Base-by-base conservation (phyloP, 2,113 vertebrate species). In the Gymnocephalus cernua region DNA sequence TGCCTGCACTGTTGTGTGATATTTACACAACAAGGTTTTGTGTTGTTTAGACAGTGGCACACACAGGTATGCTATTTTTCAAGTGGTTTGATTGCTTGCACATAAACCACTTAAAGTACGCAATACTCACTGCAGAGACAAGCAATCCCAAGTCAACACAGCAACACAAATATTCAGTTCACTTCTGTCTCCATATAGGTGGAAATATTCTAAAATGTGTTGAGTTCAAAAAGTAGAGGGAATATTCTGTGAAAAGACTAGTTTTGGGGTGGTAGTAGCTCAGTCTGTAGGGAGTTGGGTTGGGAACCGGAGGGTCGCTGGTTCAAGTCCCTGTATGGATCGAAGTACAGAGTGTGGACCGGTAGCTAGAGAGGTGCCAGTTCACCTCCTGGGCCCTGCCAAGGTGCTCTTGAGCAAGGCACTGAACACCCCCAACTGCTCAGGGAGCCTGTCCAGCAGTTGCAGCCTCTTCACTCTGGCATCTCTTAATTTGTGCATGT, bases 141-240 rank as follows among this genome's bases (percentile, higher is more conserved):
- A 16, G 14, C n/a, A 44, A 6, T 23, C 14, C 65, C 74, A 61
- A 58, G n/a, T n/a, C n/a, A n/a, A n/a, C n/a, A n/a, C n/a, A n/a
- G n/a, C n/a, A n/a, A 48, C 15, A 64, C 76, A 56, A 63, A 51
- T 54, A 71, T 71, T 72, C 45, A 51, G 58, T 70, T 74, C 15
- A 50, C 4, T 27, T 27, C 16, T 27, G 7, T 63, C 21, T 3
- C 1, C 53, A 12, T 44, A 18, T 25, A 14, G 18, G n/a, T 65
- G 57, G 41, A 64, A 62, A 79, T 18, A 12, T 6, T 68, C 38
- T 45, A 3, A 75, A 53, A 7, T 19, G 23, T 35, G 21, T 54
- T 53, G 10, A 29, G 2, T 11, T 50, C 27, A 73, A 32, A 54
- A 14, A 67, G 35, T 6, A 10, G 18, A 18, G 12, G 48, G 7